Conservation (phyloP, 2,113 vertebrate genomes). For the Ondatra zibethicus region DNA sequence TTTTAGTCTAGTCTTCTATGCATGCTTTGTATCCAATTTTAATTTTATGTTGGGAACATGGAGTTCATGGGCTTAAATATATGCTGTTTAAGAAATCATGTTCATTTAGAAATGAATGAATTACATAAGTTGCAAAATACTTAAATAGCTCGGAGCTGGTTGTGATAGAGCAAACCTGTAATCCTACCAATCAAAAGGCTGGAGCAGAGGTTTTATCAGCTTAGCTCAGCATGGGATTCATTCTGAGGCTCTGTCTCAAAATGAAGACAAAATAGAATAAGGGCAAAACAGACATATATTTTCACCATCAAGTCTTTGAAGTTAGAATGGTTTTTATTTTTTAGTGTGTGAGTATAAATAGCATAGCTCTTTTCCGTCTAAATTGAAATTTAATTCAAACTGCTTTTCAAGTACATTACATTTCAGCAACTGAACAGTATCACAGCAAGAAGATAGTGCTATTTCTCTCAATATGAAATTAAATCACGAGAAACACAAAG, state of each 20-base stretch:
- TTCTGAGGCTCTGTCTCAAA: background rate
- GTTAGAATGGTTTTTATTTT: background rate
- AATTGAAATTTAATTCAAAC: conserved; percentile 5
- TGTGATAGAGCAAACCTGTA: background rate
- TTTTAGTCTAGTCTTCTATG: background rate
- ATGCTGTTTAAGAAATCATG: background rate
- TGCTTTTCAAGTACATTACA: conserved; percentile 21
- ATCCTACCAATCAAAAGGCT: background rate
- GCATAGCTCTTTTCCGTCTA: background rate
- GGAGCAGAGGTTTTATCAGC: no score
- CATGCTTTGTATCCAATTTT: background rate
- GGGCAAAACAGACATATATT: background rate
- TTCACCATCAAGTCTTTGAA: background rate
- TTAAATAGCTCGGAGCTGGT: background rate
- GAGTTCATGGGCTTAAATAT: background rate
- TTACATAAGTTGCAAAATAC: background rate
- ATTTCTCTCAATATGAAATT: conserved; percentile 41
- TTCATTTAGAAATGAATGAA: background rate
- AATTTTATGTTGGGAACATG: background rate
- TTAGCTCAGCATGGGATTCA: no score
- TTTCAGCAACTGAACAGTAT: background rate
- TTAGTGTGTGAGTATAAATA: conserved; percentile 12
- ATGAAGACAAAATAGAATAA: background rate
- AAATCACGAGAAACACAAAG: background rate
- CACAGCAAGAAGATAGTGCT: background rate